phyloP scores from a whole-genome alignment of 1,140 invertebrate species.

The Batillaria attramentaria region DNA sequence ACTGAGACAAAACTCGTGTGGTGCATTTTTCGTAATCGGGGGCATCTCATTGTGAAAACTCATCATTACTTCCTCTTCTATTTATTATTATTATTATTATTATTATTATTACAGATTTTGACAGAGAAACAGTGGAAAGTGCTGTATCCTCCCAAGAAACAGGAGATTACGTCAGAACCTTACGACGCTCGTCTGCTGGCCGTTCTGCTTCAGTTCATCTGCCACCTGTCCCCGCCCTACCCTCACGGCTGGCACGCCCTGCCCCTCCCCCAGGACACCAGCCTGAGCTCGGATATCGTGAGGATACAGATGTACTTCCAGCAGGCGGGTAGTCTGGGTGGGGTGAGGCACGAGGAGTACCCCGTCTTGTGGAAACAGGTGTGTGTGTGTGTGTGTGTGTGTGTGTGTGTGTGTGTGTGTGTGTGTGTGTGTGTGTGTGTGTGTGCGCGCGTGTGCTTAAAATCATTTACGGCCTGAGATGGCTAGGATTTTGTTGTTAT shows the following conservation, averaged over 20 bases:
- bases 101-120: too few relatives aligned
- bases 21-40: too few relatives aligned
- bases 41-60: too few relatives aligned
- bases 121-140: slow-evolving; percentile 59
- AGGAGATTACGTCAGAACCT: slow-evolving; percentile 51
- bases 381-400: background rate
- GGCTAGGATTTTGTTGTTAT: too few relatives aligned
- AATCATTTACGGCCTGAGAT: too few relatives aligned
- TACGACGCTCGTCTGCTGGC: slow-evolving; percentile 54
- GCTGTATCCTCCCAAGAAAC: slow-evolving; percentile 55
- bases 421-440: background rate
- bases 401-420: background rate
- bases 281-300: slow-evolving; percentile 62
- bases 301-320: slow-evolving; percentile 54
- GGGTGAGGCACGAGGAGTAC: slow-evolving; percentile 51
- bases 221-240: slow-evolving; percentile 64
- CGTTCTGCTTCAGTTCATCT: slow-evolving; percentile 61
- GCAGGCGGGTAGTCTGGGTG: slow-evolving; percentile 47
- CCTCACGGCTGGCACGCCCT: slow-evolving; percentile 60
- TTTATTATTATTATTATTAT: too few relatives aligned
- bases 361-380: slow-evolving; percentile 51
- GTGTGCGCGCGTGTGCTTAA: background rate
- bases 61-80: too few relatives aligned
- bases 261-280: slow-evolving; percentile 56
- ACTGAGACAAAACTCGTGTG: too few relatives aligned